Evolutionary conservation across 2,888 invertebrate genomes (phyloP), one percentile per base, ranked within the genome.

Genomic region (Carcina quercana): DNA sequence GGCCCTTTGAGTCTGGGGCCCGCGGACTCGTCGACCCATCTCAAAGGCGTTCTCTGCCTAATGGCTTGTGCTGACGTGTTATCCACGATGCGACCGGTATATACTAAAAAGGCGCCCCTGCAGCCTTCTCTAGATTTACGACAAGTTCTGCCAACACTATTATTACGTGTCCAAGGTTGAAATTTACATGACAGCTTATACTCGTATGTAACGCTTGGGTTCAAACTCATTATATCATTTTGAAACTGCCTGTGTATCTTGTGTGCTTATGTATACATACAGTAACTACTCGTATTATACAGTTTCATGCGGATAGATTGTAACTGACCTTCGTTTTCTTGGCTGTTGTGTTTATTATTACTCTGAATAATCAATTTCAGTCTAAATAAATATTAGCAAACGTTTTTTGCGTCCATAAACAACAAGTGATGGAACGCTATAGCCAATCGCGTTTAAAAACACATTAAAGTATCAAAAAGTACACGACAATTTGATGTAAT

Each of bases 41-140:
- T 73, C 69, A 72, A 68, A 63, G 57, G 53, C 49, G 51, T 44
- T 43, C 49, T 47, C 49, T 59, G 58, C 56, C 61, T 74, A 75
- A 74, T 73, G 68, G 71, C 53, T 53, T 56, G 53, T 56, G 53
- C 62, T 56, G 66, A 63, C 60, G 59, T 59, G 63, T 62, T 67
- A 60, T 61, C 54, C 50, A 40, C 50, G 34, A 45, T 42, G 43
- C 45, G 38, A 35, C 50, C 43, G 33, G 41, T 36, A 38, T 44
- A 40, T 40, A 47, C 45, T 53, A 43, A 52, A 56, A 56, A 52
- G 44, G 41, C 40, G 35, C 42, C 39, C 36, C 43, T 37, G 7
- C 13, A 14, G n/a, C 25, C 28, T 19, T 24, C 12, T 17, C 33
- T 30, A 30, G 30, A 34, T 34, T 34, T 34, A 34, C 34, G 25